Percentiles rank a stretch among this genome's conserved stretches.
Evolutionary conservation across 92 coral and sea anemone species (phyloP).

Genomic region (Micromussa lordhowensis): DNA sequence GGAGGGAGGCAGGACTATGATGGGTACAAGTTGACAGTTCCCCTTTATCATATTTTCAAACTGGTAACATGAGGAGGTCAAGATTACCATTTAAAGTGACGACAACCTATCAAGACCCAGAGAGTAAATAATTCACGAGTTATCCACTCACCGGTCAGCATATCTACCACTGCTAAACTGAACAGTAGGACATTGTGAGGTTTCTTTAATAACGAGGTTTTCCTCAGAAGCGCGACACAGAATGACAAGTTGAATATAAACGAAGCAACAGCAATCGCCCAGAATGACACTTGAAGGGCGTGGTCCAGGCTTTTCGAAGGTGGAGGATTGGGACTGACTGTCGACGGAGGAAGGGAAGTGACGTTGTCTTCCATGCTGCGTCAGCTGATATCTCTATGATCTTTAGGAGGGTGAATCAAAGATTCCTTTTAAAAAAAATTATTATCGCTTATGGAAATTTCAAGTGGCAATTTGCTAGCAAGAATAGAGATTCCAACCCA

Average conservation of each 20-base stretch:
- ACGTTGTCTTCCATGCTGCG: not conserved
- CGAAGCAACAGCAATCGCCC: constrained; percentile 56
- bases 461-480: too few relatives aligned
- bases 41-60: too few relatives aligned
- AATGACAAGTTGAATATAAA: constrained; percentile 52
- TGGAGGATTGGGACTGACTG: not conserved
- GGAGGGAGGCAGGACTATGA: too few relatives aligned
- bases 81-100: not conserved
- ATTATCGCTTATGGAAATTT: too few relatives aligned
- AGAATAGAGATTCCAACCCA: too few relatives aligned
- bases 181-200: constrained; percentile 66
- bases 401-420: too few relatives aligned
- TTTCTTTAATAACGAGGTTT: constrained; percentile 41
- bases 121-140: not conserved
- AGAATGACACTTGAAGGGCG: constrained; percentile 16
- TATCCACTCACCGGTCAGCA: constrained; percentile 60
- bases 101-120: not conserved
- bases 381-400: not conserved
- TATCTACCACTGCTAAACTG: constrained; percentile 56
- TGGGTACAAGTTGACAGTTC: too few relatives aligned
- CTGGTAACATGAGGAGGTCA: too few relatives aligned
- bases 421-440: too few relatives aligned
- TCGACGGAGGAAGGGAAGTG: not conserved
- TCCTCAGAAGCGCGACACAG: constrained; percentile 52
- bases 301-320: not conserved